Percentiles rank a stretch among this genome's conserved stretches.
phyloP scores from a whole-genome alignment of 2,888 invertebrate species.

The Myathropa florea region DNA sequence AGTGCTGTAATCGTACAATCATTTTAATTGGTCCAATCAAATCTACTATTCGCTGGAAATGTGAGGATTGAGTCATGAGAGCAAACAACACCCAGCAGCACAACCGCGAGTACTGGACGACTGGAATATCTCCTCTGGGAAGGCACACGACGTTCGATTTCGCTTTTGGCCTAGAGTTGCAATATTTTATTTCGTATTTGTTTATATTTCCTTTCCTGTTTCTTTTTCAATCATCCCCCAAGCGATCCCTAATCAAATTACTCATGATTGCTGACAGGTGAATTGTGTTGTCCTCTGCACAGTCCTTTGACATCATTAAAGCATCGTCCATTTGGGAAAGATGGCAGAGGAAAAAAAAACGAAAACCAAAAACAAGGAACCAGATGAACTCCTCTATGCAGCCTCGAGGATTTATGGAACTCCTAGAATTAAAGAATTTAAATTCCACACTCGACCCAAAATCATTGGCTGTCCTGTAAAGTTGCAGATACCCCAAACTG shows the following conservation, averaged over 20 bases:
- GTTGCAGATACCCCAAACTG: constrained; percentile 34
- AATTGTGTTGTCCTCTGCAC: background rate
- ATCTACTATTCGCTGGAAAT: too few species aligned
- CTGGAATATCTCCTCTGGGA: too few species aligned
- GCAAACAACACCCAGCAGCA: too few species aligned
- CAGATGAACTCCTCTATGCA: background rate
- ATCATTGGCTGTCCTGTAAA: background rate
- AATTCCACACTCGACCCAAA: background rate
- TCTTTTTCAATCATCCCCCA: background rate
- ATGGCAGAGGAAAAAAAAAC: background rate
- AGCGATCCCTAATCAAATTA: constrained; percentile 3
- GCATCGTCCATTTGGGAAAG: background rate
- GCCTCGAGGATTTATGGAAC: background rate
- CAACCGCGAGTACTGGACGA: too few species aligned
- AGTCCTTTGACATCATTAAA: background rate
- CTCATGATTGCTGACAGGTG: background rate
- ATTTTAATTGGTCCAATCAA: too few species aligned
- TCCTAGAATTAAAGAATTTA: constrained; percentile 1
- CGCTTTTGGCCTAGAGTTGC: too few species aligned
- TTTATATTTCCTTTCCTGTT: too few species aligned
- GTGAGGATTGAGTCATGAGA: too few species aligned
- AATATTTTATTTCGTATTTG: too few species aligned
- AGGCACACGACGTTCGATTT: too few species aligned
- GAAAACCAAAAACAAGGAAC: background rate
- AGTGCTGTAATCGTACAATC: too few species aligned